A percentile compares a stretch with the other conserved stretches of the same genome.
Evolutionary conservation across 2,113 vertebrate genomes (phyloP).

Genomic region (Todiramphus saurophagus): DNA sequence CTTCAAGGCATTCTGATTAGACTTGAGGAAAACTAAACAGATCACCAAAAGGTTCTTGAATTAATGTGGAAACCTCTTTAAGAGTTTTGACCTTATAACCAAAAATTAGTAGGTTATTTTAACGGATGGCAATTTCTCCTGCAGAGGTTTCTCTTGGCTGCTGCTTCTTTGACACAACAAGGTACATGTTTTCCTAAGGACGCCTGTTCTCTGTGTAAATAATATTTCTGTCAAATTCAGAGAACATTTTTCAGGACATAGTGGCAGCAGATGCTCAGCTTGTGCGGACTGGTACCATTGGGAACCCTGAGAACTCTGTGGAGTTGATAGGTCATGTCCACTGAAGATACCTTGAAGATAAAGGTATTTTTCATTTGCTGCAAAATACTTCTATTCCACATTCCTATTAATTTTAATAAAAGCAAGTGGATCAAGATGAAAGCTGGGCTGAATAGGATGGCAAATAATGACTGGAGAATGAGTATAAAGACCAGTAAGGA

Average conservation of each 20-base stretch:
- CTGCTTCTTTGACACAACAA: background rate
- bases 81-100: background rate
- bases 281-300: background rate
- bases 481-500: background rate
- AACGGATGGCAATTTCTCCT: background rate
- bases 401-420: background rate
- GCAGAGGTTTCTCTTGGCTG: background rate
- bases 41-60: background rate
- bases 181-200: background rate
- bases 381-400: background rate
- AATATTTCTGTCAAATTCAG: background rate
- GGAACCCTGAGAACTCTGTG: background rate
- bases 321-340: background rate
- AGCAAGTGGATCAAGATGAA: background rate
- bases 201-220: background rate
- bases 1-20: background rate
- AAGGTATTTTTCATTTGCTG: background rate
- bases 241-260: background rate
- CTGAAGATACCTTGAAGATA: background rate
- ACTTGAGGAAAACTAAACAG: background rate
- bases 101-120: background rate
- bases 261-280: background rate
- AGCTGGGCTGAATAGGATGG: background rate
- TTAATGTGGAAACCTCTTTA: background rate
- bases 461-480: background rate